Conservation (phyloP, 2,113 vertebrate genomes). For the Corythaixoides concolor region DNA sequence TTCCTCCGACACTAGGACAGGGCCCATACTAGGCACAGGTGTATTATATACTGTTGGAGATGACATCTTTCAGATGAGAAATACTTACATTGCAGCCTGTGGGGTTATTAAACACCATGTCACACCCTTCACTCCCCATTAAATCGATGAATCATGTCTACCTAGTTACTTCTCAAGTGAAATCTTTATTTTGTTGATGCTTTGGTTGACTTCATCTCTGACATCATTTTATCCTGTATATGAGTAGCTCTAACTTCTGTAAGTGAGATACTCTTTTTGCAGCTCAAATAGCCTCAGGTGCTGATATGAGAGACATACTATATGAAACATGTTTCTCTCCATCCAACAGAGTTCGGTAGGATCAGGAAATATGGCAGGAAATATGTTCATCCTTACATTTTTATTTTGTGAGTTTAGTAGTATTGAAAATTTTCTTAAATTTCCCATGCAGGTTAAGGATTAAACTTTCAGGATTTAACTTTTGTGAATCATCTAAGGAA, state of each 20-base stretch:
- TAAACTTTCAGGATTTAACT: not conserved
- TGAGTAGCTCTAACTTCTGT: not conserved
- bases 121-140: rapidly evolving
- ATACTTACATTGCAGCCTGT: not conserved
- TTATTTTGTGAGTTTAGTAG: not conserved
- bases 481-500: not conserved
- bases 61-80: not conserved
- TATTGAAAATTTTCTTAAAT: not conserved
- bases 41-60: not conserved
- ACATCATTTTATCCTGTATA: not conserved
- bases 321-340: not conserved
- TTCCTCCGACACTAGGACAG: not conserved
- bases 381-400: not conserved
- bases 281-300: not conserved
- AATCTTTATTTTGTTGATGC: not conserved
- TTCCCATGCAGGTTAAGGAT: not conserved
- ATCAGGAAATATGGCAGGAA: not conserved
- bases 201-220: not conserved
- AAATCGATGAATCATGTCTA: not conserved
- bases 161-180: not conserved
- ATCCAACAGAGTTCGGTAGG: not conserved
- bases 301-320: not conserved
- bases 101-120: not conserved
- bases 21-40: rapidly evolving
- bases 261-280: not conserved